Evolutionary conservation across 2,888 invertebrate species (phyloP).

Genomic region (Acleris cristana): DNA sequence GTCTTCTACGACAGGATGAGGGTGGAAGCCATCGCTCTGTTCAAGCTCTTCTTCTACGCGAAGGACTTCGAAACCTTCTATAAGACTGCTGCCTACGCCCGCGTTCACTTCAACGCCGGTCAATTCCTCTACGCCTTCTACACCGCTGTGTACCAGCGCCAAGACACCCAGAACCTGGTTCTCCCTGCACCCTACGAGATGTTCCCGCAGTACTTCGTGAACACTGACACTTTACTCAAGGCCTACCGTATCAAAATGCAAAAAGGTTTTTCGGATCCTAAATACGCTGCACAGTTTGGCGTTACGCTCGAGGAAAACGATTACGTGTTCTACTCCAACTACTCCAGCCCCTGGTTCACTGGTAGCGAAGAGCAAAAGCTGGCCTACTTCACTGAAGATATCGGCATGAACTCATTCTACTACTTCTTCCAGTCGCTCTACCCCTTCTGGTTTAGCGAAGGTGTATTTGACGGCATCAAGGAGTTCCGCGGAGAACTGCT

Average conservation of each 20-base stretch:
- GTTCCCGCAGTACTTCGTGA: constrained; percentile 86
- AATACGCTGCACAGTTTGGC: constrained; percentile 59
- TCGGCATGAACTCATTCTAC: constrained; percentile 87
- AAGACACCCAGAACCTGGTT: constrained; percentile 82
- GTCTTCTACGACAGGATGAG: constrained; percentile 72
- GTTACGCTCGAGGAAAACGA: constrained; percentile 66
- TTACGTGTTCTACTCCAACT: constrained; percentile 83
- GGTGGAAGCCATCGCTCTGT: constrained; percentile 79
- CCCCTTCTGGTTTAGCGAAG: constrained; percentile 85
- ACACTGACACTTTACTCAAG: constrained; percentile 79
- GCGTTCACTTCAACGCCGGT: constrained; percentile 84
- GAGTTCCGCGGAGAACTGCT: constrained; percentile 86
- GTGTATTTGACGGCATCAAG: constrained; percentile 72
- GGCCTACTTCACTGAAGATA: constrained; percentile 88
- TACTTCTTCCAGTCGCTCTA: constrained; percentile 85
- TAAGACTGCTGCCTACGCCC: constrained; percentile 82
- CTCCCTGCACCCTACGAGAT: constrained; percentile 88
- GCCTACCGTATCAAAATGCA: constrained; percentile 73
- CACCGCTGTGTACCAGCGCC: constrained; percentile 83
- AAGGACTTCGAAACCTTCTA: constrained; percentile 85
- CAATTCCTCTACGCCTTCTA: constrained; percentile 85
- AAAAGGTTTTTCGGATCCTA: constrained; percentile 53
- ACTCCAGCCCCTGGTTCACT: constrained; percentile 79
- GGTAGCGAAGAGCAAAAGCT: constrained; percentile 84
- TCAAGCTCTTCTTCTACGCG: constrained; percentile 83